These are phyloP conservation scores for Proctacanthus coquilletti DNA, from an alignment of 1,140 invertebrate genomes.

Conservation along the genomic window DNA sequence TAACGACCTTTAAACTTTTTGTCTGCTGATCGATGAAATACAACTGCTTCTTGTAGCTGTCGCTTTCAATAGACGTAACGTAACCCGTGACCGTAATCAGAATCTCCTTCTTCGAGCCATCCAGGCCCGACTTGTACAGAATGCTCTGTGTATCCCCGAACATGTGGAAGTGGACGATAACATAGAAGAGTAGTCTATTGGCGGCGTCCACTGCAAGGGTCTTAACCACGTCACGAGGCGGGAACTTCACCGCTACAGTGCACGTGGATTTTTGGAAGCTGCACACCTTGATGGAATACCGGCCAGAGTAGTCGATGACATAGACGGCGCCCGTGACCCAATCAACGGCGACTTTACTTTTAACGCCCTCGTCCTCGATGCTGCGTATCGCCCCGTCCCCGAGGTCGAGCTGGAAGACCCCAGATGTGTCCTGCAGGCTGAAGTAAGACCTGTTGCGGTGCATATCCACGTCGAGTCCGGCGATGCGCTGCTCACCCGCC, in stretches of 20 bases:
- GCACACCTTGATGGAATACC: conserved; percentile 36
- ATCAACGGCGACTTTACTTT: conserved; percentile 51
- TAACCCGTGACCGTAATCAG: conserved; percentile 30
- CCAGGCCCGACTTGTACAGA: conserved; percentile 45
- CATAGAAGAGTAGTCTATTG: conserved; percentile 40
- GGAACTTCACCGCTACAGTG: conserved; percentile 43
- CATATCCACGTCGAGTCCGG: conserved; percentile 35
- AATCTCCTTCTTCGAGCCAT: conserved; percentile 38
- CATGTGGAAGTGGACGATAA: conserved; percentile 24
- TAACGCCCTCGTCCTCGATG: conserved; percentile 36
- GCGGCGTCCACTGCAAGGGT: conserved; percentile 35
- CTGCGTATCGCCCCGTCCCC: conserved; percentile 11
- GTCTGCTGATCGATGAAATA: conserved; percentile 51
- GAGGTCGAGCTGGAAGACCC: conserved; percentile 18
- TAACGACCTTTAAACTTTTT: conserved; percentile 43
- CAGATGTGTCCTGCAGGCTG: conserved; percentile 24
- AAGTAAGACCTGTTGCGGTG: conserved; percentile 26
- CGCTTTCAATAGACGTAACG: conserved; percentile 48
- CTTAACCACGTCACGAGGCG: conserved; percentile 36
- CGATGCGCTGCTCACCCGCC: conserved; percentile 29
- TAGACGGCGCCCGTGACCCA: conserved; percentile 67
- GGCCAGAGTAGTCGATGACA: conserved; percentile 43
- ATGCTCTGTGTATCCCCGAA: conserved; percentile 29
- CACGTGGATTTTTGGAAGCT: conserved; percentile 37
- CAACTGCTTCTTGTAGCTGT: conserved; percentile 44